Evolutionary conservation across 2,797 vertebrate species (phyloP).

Genomic region (Gymnothorax javanicus): DNA sequence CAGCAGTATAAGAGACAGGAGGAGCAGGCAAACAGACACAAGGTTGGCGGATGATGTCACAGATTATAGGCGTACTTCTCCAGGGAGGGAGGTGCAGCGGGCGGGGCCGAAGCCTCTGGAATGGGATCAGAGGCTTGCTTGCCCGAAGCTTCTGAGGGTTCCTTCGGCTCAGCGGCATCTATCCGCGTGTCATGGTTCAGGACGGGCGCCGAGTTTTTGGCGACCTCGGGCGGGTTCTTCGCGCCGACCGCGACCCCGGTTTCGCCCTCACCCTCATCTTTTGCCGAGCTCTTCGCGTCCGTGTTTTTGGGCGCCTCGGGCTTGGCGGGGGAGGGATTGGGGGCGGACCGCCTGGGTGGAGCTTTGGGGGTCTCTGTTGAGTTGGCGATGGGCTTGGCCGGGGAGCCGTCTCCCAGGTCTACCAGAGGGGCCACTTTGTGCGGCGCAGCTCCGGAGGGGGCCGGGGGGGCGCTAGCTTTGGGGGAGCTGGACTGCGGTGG

Average conservation of each 20-base stretch:
- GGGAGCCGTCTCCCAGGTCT: slow-evolving; percentile 76
- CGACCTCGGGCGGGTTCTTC: slow-evolving; percentile 72
- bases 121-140: slow-evolving; percentile 73
- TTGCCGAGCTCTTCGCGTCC: slow-evolving; percentile 69
- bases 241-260: slow-evolving; percentile 9
- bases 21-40: neutral
- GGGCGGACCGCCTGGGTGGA: slow-evolving; percentile 56
- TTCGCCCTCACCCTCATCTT: slow-evolving; percentile 65
- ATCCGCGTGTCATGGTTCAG: slow-evolving; percentile 87
- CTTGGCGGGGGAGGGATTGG: slow-evolving; percentile 58
- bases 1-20: neutral
- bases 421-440: slow-evolving; percentile 75
- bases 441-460: slow-evolving; percentile 50
- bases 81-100: slow-evolving; percentile 80
- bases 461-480: slow-evolving; percentile 51
- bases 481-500: slow-evolving; percentile 47
- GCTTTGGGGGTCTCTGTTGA: slow-evolving; percentile 65
- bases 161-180: slow-evolving; percentile 89
- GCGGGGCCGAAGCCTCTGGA: slow-evolving; percentile 72
- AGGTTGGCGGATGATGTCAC: slow-evolving; percentile 44
- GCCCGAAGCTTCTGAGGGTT: slow-evolving; percentile 90
- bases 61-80: slow-evolving; percentile 90
- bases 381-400: slow-evolving; percentile 58
- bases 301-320: slow-evolving; percentile 63
- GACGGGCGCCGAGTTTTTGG: slow-evolving; percentile 74